phyloP scores from a whole-genome alignment of 2,113 vertebrate genomes.

The Gadus chalcogrammus region DNA sequence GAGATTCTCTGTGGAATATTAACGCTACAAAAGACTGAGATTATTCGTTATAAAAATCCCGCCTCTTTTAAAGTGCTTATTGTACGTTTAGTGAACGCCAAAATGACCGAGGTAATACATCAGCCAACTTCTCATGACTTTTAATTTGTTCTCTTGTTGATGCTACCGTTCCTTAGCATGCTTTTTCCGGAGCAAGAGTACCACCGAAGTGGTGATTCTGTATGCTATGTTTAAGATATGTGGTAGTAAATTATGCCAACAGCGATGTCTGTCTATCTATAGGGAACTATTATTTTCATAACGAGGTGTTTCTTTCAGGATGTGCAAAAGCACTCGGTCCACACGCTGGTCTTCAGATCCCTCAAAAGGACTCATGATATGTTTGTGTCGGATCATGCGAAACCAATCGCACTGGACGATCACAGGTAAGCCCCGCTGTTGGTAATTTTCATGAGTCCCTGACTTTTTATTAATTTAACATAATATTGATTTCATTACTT shows the following conservation, averaged over 20 bases:
- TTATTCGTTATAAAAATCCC: background rate
- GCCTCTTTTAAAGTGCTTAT: background rate
- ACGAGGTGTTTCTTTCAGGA: constrained; percentile 70
- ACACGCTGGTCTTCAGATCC: constrained; percentile 97
- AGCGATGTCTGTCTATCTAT: background rate
- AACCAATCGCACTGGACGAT: constrained; percentile 83
- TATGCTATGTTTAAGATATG: no score
- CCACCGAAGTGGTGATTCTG: no score
- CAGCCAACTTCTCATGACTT: background rate
- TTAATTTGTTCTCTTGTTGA: no score
- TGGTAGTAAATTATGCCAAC: no score
- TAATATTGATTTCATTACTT: background rate
- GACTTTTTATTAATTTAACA: background rate
- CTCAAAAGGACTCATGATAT: constrained; percentile 96
- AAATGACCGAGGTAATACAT: constrained; percentile 60
- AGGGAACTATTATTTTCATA: background rate
- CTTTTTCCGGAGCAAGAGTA: no score
- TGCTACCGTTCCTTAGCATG: no score
- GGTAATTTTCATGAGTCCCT: background rate
- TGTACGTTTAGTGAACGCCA: background rate
- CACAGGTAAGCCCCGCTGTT: constrained; percentile 73
- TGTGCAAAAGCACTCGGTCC: constrained; percentile 96
- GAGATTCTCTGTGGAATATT: background rate
- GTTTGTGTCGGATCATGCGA: constrained; percentile 97
- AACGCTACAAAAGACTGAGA: no score